Percentiles rank a stretch among this genome's conserved stretches.
Conservation (phyloP, 2,113 vertebrate species). For the Tupaia tana region DNA sequence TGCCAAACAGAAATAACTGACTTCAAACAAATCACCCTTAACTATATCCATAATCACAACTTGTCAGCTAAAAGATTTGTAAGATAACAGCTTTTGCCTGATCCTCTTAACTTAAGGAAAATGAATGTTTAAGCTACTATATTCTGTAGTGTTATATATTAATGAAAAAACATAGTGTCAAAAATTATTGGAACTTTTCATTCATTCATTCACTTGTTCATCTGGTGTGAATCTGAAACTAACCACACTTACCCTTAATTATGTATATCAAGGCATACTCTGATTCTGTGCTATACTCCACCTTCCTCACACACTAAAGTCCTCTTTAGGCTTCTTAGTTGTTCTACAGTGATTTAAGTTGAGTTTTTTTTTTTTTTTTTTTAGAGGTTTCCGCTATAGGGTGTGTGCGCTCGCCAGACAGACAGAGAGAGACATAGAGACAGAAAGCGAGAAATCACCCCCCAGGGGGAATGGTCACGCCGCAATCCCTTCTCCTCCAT, state of each 20-base stretch:
- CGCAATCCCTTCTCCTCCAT: too few relatives aligned
- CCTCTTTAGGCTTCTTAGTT: neutral
- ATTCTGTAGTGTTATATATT: neutral
- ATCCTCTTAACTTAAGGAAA: neutral
- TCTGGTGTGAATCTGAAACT: neutral
- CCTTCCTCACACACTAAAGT: neutral
- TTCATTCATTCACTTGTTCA: conserved; percentile 17
- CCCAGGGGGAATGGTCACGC: too few relatives aligned
- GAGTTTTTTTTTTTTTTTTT: too few relatives aligned
- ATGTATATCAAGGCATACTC: neutral
- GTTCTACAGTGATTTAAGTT: neutral
- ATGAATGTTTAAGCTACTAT: neutral
- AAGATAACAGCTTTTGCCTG: neutral
- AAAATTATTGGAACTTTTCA: neutral
- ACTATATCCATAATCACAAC: neutral
- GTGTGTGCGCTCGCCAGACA: too few relatives aligned
- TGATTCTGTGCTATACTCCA: neutral
- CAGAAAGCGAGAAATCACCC: too few relatives aligned
- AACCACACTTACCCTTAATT: neutral
- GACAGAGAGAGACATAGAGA: too few relatives aligned
- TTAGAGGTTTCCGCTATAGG: too few relatives aligned
- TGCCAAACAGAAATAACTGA: neutral
- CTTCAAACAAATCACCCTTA: neutral
- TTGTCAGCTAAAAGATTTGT: neutral
- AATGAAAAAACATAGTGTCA: neutral